Evolutionary conservation across 2,113 vertebrate species (phyloP).

Genomic region (Macrotus californicus): DNA sequence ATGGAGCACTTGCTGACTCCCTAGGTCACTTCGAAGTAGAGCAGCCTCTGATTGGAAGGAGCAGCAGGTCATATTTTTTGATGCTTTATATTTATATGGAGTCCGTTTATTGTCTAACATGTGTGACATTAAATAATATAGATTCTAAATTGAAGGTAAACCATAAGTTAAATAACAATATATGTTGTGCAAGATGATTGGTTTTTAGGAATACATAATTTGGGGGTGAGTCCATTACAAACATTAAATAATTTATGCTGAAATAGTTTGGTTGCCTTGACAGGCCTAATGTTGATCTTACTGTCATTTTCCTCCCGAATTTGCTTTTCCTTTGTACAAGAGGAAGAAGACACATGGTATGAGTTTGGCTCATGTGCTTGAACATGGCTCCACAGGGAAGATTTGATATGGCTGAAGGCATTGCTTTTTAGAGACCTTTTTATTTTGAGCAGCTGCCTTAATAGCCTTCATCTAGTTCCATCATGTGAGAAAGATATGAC

Average conservation of each 20-base stretch:
- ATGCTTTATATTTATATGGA: neutral
- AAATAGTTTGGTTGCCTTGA: neutral
- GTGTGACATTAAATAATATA: neutral
- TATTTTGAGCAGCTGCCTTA: slow-evolving; percentile 7
- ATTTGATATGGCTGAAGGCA: neutral
- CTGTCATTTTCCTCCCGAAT: neutral
- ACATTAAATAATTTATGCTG: neutral
- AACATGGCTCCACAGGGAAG: neutral
- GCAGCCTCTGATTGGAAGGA: neutral
- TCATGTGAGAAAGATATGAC: neutral
- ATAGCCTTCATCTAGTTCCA: neutral
- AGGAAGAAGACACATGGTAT: neutral
- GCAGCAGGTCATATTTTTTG: neutral
- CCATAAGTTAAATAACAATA: neutral
- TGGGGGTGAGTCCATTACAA: neutral
- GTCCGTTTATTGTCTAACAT: neutral
- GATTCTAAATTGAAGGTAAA: neutral
- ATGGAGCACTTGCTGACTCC: neutral
- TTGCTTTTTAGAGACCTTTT: slow-evolving; percentile 29
- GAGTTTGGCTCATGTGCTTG: neutral
- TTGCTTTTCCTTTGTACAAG: neutral
- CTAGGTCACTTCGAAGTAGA: neutral
- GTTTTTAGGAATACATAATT: neutral
- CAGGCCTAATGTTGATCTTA: neutral
- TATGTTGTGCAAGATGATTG: neutral